Percentiles rank a stretch among this genome's conserved stretches.
Evolutionary conservation across 2,113 vertebrate genomes (phyloP).

Genomic region (Pungitius pungitius): DNA sequence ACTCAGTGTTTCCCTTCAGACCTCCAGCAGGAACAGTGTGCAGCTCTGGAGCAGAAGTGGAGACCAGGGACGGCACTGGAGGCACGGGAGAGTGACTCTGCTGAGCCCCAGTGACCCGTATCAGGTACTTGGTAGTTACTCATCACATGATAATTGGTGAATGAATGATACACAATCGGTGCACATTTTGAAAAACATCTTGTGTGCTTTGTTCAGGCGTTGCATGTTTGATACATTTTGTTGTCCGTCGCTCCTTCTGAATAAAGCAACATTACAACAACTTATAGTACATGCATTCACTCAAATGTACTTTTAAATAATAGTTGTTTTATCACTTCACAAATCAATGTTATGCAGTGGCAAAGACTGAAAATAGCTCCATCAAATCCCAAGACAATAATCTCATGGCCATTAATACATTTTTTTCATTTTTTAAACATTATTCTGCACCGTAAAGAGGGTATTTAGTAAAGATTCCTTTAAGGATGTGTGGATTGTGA

Average conservation of each 20-base stretch:
- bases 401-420: not conserved
- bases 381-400: not conserved
- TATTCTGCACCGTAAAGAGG: not conserved
- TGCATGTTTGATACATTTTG: not conserved
- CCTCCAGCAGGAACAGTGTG: not conserved
- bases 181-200: not conserved
- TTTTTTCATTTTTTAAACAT: not conserved
- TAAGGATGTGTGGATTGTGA: not conserved
- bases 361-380: not conserved
- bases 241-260: not conserved
- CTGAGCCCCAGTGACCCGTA: slow-evolving; percentile 59
- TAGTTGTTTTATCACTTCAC: too few relatives aligned
- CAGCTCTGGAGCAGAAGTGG: slow-evolving; percentile 69
- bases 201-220: not conserved
- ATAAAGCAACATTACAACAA: not conserved
- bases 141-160: not conserved
- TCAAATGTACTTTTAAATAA: not conserved
- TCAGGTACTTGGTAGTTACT: slow-evolving; percentile 59
- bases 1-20: slow-evolving; percentile 71
- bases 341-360: not conserved
- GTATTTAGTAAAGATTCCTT: not conserved
- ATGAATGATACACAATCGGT: not conserved
- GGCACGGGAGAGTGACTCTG: slow-evolving; percentile 75
- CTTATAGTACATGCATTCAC: not conserved
- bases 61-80: slow-evolving; percentile 77